Evolutionary conservation across 1,140 invertebrate genomes (phyloP), one percentile per base, ranked within the genome.

Genomic region (Eueides isabella): DNA sequence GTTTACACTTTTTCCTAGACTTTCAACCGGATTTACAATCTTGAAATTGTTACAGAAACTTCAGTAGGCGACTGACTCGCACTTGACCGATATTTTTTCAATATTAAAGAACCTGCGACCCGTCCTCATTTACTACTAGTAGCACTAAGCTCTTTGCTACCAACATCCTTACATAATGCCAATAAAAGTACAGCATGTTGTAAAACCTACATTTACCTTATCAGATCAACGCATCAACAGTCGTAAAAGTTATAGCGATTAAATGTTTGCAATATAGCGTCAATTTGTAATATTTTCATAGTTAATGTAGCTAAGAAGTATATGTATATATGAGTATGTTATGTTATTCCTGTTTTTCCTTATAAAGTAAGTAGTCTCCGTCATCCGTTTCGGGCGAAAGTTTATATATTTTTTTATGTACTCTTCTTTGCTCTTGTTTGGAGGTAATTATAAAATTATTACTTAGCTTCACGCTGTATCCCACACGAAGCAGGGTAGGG

Each of bases 281-380:
- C 48, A 55, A 55, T 55, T 55, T 55, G 48, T 55, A 55, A 55
- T 55, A 55, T 55, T 23, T 55, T 55, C 48, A 26, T 55, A 55
- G 48, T 26, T 26, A 26, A 55, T 55, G 9, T 55, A 23, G 7
- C 19, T 55, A 55, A 3, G 48, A 55, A 26, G 11, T 23, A 3
- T 44, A 44, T 6, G 5, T 4, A 41, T 0, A 1, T 41, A 16
- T 3, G 5, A 19, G n/a, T 26, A 55, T 26, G n/a, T 4, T 11
- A 3, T 23, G n/a, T 55, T 0, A 7, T 55, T 55, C 35, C 11
- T 38, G 35, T n/a, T n/a, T n/a, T n/a, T n/a, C n/a, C n/a, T n/a
- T n/a, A n/a, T n/a, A n/a, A n/a, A n/a, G n/a, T n/a, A n/a, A n/a
- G n/a, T n/a, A n/a, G n/a, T n/a, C n/a, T n/a, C n/a, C n/a, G n/a